A percentile compares a stretch with the other conserved stretches of the same genome.
phyloP scores from a whole-genome alignment of 2,888 invertebrate genomes.

The Pseudeuparius sepicola region DNA sequence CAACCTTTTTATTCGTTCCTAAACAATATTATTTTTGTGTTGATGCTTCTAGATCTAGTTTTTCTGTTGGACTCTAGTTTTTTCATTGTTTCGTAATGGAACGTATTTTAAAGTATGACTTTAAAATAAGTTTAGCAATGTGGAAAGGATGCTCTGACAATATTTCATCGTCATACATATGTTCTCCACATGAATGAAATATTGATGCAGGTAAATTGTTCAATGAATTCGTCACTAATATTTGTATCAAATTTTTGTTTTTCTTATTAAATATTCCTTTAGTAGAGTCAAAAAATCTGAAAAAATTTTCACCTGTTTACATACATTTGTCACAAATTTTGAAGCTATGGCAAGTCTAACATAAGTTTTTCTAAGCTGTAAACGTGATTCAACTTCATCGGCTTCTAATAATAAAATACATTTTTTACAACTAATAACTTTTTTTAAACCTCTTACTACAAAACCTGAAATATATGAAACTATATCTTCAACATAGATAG shows the following conservation, averaged over 20 bases:
- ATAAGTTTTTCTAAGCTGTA: background rate
- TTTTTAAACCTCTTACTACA: constrained; percentile 2
- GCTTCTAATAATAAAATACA: background rate
- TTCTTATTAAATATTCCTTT: background rate
- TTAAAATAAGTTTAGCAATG: constrained; percentile 1
- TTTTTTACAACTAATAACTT: background rate
- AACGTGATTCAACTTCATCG: background rate
- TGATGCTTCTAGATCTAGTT: background rate
- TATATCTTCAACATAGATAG: background rate
- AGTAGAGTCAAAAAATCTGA: constrained; percentile 1
- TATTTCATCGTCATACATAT: constrained; percentile 1
- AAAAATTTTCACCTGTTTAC: background rate
- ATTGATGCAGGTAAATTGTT: background rate
- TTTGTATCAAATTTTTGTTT: constrained; percentile 1
- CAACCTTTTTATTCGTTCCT: no score
- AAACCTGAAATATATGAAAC: constrained; percentile 1
- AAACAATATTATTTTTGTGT: no score
- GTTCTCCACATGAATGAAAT: background rate
- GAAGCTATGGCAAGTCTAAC: constrained; percentile 1
- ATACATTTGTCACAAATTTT: constrained; percentile 1
- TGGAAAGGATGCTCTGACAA: constrained; percentile 1
- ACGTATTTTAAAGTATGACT: background rate
- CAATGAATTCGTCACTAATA: constrained; percentile 1
- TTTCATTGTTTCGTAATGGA: constrained; percentile 1
- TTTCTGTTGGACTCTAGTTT: background rate